Percentiles rank a stretch among this genome's conserved stretches.
Evolutionary conservation across 2,888 invertebrate species (phyloP).

Genomic region (Allophyes oxyacanthae): DNA sequence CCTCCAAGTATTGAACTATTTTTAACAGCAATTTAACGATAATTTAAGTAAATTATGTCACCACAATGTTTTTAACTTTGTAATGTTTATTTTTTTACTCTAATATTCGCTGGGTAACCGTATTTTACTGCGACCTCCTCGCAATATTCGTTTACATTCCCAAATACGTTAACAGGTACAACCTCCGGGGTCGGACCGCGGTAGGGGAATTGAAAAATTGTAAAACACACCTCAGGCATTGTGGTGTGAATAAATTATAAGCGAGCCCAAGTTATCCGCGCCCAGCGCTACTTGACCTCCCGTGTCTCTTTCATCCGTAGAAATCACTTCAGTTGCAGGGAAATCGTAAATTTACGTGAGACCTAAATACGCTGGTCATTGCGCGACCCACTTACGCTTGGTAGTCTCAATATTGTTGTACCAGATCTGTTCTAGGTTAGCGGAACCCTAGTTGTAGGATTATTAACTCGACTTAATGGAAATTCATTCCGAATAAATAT

Average conservation of each 20-base stretch:
- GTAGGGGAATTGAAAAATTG: constrained; percentile 76
- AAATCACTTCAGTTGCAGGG: constrained; percentile 59
- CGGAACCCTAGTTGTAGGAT: constrained; percentile 73
- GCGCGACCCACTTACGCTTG: constrained; percentile 79
- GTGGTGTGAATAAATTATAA: constrained; percentile 85
- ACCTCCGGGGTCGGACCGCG: constrained; percentile 57
- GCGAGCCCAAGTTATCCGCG: constrained; percentile 73
- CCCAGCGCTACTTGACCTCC: constrained; percentile 66
- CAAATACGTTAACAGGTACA: constrained; percentile 62
- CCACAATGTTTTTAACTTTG: constrained; percentile 25
- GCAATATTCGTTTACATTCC: constrained; percentile 60
- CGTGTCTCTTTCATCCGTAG: constrained; percentile 60
- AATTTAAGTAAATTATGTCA: constrained; percentile 40
- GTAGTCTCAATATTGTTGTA: constrained; percentile 81
- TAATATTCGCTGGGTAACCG: constrained; percentile 57
- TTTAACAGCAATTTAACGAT: background rate
- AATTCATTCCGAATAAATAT: constrained; percentile 49
- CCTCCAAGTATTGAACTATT: constrained; percentile 10
- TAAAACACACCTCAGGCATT: constrained; percentile 79
- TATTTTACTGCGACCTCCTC: constrained; percentile 59
- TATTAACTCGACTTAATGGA: constrained; percentile 72
- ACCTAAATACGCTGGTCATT: constrained; percentile 66
- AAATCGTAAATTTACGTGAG: constrained; percentile 70
- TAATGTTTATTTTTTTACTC: constrained; percentile 43
- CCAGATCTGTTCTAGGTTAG: constrained; percentile 77